Conservation (phyloP, 2,113 vertebrate genomes). For the Amblyornis subalaris region DNA sequence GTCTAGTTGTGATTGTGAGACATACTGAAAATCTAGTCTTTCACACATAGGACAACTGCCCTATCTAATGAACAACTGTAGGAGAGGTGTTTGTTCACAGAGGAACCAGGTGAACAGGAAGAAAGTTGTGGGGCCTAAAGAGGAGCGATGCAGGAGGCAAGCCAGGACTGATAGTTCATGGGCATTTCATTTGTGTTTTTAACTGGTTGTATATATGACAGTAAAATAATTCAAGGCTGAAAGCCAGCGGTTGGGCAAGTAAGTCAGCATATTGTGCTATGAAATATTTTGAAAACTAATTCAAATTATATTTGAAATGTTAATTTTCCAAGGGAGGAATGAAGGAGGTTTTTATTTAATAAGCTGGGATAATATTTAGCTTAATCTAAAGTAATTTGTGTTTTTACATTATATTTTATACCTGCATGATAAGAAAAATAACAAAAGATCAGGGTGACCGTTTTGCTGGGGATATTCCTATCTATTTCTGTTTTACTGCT, state of each 20-base stretch:
- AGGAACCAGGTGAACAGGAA: not conserved
- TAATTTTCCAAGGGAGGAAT: not conserved
- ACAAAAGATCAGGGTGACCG: not conserved
- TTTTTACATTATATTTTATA: not conserved
- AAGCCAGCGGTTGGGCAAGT: not conserved
- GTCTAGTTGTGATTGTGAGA: not conserved
- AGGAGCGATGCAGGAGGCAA: not conserved
- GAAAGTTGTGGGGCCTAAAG: not conserved
- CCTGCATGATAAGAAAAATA: not conserved
- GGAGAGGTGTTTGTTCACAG: not conserved
- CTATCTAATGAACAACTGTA: not conserved
- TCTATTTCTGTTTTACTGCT: not conserved
- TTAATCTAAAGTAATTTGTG: not conserved
- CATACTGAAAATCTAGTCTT: not conserved
- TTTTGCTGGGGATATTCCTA: not conserved
- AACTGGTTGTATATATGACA: not conserved
- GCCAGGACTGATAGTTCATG: not conserved
- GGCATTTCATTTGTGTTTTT: not conserved
- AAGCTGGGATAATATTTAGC: not conserved
- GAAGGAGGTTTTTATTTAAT: not conserved
- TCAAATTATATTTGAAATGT: not conserved
- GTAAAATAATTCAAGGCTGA: not conserved
- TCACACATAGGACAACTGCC: not conserved
- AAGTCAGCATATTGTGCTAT: not conserved
- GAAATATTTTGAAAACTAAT: not conserved